Conservation (phyloP, 2,888 invertebrate genomes). For the Elysia crispata region DNA sequence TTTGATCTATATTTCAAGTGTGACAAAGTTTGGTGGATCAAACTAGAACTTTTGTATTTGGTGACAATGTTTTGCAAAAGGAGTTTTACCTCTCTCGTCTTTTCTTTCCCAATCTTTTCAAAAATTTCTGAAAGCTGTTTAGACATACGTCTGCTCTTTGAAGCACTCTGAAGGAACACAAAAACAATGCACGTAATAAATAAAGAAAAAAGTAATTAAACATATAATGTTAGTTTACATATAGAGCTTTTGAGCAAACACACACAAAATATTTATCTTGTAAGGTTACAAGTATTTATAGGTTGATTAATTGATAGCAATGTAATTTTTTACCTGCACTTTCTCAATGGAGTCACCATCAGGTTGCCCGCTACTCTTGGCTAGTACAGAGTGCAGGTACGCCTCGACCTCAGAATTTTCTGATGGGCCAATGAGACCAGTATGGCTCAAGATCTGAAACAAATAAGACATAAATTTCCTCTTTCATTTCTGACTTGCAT, state of each 20-base stretch:
- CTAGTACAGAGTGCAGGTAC: constrained; percentile 84
- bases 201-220: not conserved
- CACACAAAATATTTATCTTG: no score
- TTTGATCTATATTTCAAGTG: no score
- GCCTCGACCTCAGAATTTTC: constrained; percentile 91
- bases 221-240: no score
- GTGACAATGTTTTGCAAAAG: no score
- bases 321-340: no score
- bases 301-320: no score
- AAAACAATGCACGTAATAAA: no score
- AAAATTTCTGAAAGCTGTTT: constrained; percentile 92
- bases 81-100: constrained; percentile 81
- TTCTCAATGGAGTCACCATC: constrained; percentile 48
- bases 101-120: constrained; percentile 93
- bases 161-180: constrained; percentile 56
- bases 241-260: no score
- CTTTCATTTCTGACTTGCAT: not conserved
- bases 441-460: constrained; percentile 84
- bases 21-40: no score
- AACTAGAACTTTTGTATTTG: no score
- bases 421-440: constrained; percentile 79
- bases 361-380: constrained; percentile 58
- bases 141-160: constrained; percentile 80
- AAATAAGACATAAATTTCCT: not conserved
- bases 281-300: no score